Evolutionary conservation across 2,888 invertebrate species (phyloP).

Genomic region (Andricus curvator): DNA sequence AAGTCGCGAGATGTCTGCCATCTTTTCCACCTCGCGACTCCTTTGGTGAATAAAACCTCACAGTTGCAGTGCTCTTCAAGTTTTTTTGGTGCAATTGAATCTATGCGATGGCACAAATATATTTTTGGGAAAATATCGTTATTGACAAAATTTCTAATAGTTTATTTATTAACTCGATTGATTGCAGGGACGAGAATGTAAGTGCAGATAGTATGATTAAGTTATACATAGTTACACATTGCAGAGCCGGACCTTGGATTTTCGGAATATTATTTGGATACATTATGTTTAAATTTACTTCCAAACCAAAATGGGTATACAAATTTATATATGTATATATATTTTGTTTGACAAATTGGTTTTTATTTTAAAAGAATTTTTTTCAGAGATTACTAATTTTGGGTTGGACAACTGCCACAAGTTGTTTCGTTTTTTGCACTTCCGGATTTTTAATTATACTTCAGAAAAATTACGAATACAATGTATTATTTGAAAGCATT

Average conservation of each 20-base stretch:
- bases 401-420: slow-evolving; percentile 57
- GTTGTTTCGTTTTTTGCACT: slow-evolving; percentile 54
- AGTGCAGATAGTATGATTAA: neutral
- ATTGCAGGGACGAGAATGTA: neutral
- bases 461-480: slow-evolving; percentile 69
- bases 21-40: too few relatives aligned
- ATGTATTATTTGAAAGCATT: slow-evolving; percentile 71
- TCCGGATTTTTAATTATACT: slow-evolving; percentile 64
- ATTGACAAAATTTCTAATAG: too few relatives aligned
- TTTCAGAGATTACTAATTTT: slow-evolving; percentile 48
- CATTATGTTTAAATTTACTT: neutral
- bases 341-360: neutral
- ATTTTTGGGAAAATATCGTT: too few relatives aligned
- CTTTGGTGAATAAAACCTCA: too few relatives aligned
- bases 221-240: slow-evolving; percentile 1
- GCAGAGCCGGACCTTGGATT: slow-evolving; percentile 10
- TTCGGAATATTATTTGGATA: too few relatives aligned
- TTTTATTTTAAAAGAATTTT: neutral
- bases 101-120: too few relatives aligned
- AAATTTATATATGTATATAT: neutral
- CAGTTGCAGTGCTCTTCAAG: too few relatives aligned
- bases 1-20: too few relatives aligned
- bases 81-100: too few relatives aligned
- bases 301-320: neutral
- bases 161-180: neutral